phyloP scores from a whole-genome alignment of 2,797 vertebrate species.

The Cynopterus sphinx region DNA sequence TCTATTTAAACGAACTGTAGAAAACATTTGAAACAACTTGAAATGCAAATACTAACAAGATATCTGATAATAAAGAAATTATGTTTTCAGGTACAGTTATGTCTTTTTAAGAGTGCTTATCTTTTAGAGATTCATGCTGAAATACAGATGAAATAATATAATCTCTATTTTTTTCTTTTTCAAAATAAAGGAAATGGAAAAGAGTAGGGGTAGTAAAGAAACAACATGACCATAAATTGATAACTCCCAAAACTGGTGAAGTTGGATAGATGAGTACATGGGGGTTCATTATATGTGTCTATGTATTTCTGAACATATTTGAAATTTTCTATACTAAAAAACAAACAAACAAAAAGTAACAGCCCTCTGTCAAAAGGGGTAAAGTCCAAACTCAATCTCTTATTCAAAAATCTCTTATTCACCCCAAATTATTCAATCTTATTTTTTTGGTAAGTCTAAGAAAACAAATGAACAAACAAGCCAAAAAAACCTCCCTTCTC shows the following conservation, averaged over 20 bases:
- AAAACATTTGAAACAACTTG: not conserved
- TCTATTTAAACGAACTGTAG: not conserved
- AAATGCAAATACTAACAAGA: not conserved
- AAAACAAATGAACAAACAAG: not conserved
- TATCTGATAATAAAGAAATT: not conserved
- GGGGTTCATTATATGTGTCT: not conserved
- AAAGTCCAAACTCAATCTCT: not conserved
- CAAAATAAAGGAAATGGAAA: not conserved
- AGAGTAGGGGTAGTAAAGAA: not conserved
- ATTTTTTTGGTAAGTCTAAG: not conserved
- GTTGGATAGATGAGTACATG: not conserved
- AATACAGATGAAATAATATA: not conserved
- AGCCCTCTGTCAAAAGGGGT: not conserved
- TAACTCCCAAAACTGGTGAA: not conserved
- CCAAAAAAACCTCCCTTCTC: not conserved
- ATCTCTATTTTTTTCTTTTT: not conserved
- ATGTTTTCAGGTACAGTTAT: not conserved
- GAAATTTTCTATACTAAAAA: not conserved
- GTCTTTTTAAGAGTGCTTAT: not conserved
- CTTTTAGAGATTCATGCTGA: not conserved
- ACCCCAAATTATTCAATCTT: not conserved
- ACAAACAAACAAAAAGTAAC: not conserved
- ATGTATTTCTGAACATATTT: not conserved
- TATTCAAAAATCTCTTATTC: not conserved
- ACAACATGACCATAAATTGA: not conserved